Evolutionary conservation across 2,113 vertebrate genomes (phyloP), one percentile per base, ranked within the genome.

Genomic region (Trichechus manatus): DNA sequence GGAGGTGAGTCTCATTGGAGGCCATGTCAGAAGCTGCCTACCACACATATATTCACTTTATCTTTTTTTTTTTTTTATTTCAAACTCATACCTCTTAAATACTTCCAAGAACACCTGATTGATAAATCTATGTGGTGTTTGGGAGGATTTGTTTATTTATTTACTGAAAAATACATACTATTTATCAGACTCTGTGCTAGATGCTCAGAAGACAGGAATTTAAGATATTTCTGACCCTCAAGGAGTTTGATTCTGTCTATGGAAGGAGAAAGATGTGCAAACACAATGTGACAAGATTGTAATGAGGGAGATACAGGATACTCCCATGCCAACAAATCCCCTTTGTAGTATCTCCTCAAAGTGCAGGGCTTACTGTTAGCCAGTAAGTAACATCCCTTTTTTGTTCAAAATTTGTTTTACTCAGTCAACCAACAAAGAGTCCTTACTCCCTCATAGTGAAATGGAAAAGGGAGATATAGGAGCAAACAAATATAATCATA

Each of bases 291-390:
- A 27, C 2, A 44, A 39, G 33, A 27, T 1, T 11, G 6, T 22
- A 6, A 22, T 3, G 23, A 53, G 15, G 36, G 39, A 70, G 42
- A 36, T 36, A 42, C 0, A 4, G 47, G 17, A 3, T 9, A 6
- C 9, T 22, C 31, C 56, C 22, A 1, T 17, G 50, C 3, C 5
- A 10, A 0, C 3, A 0, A 3, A n/a, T 5, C 9, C 36, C 6
- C 19, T 36, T 17, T 89, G 11, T 9, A 27, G 13, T 15, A 25
- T 29, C 22, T 20, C 53, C 23, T 64, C 31, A 11, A 70, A 25
- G 44, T 19, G 0, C 9, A 8, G 22, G 47, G 25, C 15, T 47
- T 64, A 4, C n/a, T n/a, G 4, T 74, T 42, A 42, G 39, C 22
- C 78, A 70, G 11, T 4, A 3, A 39, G 4, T 50, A 33, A 53